Percentiles rank a stretch among this genome's conserved stretches.
Evolutionary conservation across 2,888 invertebrate species (phyloP).

Genomic region (Gymnocheta viridis): DNA sequence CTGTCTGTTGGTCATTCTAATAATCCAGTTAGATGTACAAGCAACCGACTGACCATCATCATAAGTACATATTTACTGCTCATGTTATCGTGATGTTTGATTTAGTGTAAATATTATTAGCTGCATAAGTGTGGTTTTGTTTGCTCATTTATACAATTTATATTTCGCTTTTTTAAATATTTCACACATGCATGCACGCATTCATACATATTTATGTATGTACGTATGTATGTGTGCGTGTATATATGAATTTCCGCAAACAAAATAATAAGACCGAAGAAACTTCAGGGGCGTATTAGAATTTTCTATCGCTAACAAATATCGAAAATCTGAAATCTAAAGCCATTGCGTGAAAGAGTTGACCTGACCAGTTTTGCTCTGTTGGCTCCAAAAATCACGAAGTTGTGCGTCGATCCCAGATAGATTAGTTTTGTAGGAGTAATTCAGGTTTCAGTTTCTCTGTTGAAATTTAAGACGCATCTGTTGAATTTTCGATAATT

Average conservation of each 20-base stretch:
- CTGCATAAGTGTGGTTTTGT: conserved; percentile 56
- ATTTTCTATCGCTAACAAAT: background rate
- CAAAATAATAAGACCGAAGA: background rate
- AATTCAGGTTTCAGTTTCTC: no score
- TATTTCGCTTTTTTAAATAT: conserved; percentile 22
- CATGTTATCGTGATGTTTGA: conserved; percentile 55
- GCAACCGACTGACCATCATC: conserved; percentile 36
- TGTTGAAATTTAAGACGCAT: no score
- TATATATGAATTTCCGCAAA: background rate
- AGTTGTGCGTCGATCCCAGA: no score
- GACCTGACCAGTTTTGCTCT: no score
- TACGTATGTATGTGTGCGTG: background rate
- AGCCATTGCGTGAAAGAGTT: no score
- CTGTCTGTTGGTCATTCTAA: background rate
- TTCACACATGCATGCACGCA: background rate
- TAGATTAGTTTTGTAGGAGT: no score
- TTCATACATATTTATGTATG: background rate
- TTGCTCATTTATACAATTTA: conserved; percentile 64
- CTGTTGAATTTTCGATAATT: no score
- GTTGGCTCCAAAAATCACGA: no score
- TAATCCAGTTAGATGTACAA: background rate
- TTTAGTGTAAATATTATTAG: conserved; percentile 65
- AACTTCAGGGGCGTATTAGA: conserved; percentile 20
- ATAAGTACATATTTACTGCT: conserved; percentile 27
- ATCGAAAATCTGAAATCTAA: no score